Evolutionary conservation across 1,140 invertebrate genomes (phyloP).

Genomic region (Cecropterus lyciades): DNA sequence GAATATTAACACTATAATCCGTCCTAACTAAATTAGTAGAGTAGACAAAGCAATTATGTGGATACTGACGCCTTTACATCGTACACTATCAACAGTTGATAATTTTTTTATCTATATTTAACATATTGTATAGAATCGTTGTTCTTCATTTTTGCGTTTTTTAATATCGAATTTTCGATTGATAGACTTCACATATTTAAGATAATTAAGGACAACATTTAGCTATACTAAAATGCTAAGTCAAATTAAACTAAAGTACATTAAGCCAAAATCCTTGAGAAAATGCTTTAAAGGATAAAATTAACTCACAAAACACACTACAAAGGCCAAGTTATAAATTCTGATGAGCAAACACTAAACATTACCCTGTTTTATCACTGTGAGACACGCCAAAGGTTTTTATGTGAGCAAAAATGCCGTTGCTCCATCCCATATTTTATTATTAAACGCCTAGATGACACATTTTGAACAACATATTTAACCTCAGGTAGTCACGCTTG

Average conservation of each 20-base stretch:
- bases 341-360: slow-evolving; percentile 19
- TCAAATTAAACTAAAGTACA: background rate
- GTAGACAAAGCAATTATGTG: slow-evolving; percentile 27
- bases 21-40: slow-evolving; percentile 28
- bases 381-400: slow-evolving; percentile 18
- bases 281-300: slow-evolving; percentile 17
- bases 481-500: too few species aligned
- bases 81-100: too few species aligned
- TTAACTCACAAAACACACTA: slow-evolving; percentile 16
- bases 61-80: background rate
- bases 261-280: slow-evolving; percentile 10
- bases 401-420: background rate
- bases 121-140: too few species aligned
- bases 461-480: too few species aligned
- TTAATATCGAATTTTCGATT: too few species aligned
- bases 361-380: slow-evolving; percentile 13
- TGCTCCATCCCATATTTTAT: background rate
- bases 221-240: too few species aligned
- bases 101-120: too few species aligned
- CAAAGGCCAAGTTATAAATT: slow-evolving; percentile 21
- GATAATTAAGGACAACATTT: too few species aligned
- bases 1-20: slow-evolving; percentile 32
- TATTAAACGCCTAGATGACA: background rate
- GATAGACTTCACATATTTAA: too few species aligned
- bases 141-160: too few species aligned